These are phyloP conservation scores for Hexactinellida sp. DNA, from an alignment of 37 sponge, comb jelly and placozoan genomes.

Conservation along the genomic window DNA sequence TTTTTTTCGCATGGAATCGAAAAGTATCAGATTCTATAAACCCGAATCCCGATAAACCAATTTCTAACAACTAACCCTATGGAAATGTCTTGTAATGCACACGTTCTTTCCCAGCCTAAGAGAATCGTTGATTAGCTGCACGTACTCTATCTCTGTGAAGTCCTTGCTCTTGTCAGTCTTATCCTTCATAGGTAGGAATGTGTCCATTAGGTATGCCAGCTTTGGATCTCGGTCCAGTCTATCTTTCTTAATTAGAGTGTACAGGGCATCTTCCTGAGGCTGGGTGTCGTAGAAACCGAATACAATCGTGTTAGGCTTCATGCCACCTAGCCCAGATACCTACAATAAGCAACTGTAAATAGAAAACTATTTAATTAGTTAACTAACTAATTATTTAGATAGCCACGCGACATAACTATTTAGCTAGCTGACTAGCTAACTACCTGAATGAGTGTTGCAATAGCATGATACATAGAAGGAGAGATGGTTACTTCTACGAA, in stretches of 20 bases:
- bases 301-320: slow-evolving; percentile 98
- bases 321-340: slow-evolving; percentile 93
- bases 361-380: not conserved
- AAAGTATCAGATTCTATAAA: no score
- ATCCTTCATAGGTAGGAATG: not conserved
- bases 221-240: not conserved
- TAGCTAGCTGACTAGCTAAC: not conserved
- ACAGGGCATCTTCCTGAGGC: slow-evolving; percentile 8
- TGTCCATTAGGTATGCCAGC: not conserved
- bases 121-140: slow-evolving; percentile 50
- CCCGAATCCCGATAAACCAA: no score
- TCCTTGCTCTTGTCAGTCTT: not conserved
- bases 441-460: slow-evolving; percentile 58
- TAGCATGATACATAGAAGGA: slow-evolving; percentile 50
- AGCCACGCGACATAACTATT: not conserved
- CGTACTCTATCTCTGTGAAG: slow-evolving; percentile 5
- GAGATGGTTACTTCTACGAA: slow-evolving; percentile 84
- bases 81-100: slow-evolving; percentile 78
- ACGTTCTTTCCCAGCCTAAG: slow-evolving; percentile 77
- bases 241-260: not conserved
- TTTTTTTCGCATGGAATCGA: no score
- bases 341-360: slow-evolving; percentile 18
- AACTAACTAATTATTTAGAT: not conserved
- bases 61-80: slow-evolving; percentile 20
- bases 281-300: slow-evolving; percentile 36